Percentiles rank a stretch among this genome's conserved stretches.
Evolutionary conservation across 2,888 invertebrate species (phyloP).

Genomic region (Aplocera efformata): DNA sequence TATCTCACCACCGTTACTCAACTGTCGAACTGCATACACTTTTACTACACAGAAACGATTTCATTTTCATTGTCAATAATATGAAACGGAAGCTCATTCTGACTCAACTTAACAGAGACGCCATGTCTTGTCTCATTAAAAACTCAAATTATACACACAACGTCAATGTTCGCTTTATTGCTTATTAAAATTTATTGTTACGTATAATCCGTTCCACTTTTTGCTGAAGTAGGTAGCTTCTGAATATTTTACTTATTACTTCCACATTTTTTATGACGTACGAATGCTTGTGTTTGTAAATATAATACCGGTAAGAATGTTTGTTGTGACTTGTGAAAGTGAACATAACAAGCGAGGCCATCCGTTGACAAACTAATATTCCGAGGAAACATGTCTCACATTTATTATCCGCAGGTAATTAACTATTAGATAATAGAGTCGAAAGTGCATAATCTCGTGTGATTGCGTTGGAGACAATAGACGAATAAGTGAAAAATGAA

Average conservation of each 20-base stretch:
- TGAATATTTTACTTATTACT: conserved; percentile 33
- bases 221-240: conserved; percentile 9
- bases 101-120: conserved; percentile 1
- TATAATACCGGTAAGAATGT: conserved; percentile 32
- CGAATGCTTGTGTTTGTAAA: conserved; percentile 37
- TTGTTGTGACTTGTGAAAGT: conserved; percentile 42
- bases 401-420: conserved; percentile 21
- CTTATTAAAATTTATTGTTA: no score
- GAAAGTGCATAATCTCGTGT: conserved; percentile 34
- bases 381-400: conserved; percentile 29
- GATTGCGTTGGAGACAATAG: conserved; percentile 39
- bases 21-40: conserved; percentile 23
- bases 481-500: conserved; percentile 39
- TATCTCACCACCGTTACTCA: conserved; percentile 23
- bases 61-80: conserved; percentile 10
- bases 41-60: conserved; percentile 9
- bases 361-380: conserved; percentile 30
- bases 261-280: conserved; percentile 30
- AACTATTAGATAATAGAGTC: conserved; percentile 27
- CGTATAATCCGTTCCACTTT: conserved; percentile 16
- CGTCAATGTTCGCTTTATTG: background rate
- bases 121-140: conserved; percentile 9
- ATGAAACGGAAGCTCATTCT: conserved; percentile 14
- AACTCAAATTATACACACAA: conserved; percentile 2
- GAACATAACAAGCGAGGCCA: conserved; percentile 24